These are phyloP conservation scores for Drosophila nebulosa DNA, from an alignment of 1,140 invertebrate genomes.

Conservation along the genomic window DNA sequence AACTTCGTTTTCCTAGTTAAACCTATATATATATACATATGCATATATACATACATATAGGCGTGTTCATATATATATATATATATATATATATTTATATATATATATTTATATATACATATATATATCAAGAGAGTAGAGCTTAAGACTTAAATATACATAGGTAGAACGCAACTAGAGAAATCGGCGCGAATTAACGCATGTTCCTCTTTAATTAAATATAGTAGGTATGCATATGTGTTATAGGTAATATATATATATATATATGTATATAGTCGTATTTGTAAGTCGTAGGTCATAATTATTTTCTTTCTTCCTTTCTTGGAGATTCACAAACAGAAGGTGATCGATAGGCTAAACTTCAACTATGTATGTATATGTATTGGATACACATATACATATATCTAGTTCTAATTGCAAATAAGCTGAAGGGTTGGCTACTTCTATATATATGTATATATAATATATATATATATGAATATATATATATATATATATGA, in stretches of 20 bases:
- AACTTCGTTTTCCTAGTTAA: constrained; percentile 23
- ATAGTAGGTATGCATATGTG: constrained; percentile 5
- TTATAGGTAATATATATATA: not conserved
- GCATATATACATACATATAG: not conserved
- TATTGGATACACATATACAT: constrained; percentile 32
- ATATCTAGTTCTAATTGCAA: constrained; percentile 12
- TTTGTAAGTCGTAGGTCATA: constrained; percentile 18
- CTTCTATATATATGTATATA: constrained; percentile 12
- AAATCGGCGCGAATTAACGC: constrained; percentile 12
- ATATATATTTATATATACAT: not conserved
- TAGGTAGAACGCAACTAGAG: constrained; percentile 38
- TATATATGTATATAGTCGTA: not conserved
- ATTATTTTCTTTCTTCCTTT: not conserved
- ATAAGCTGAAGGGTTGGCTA: not conserved
- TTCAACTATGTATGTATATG: constrained; percentile 17
- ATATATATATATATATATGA: constrained; percentile 8
- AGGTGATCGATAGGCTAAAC: constrained; percentile 6
- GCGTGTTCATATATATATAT: not conserved
- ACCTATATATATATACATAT: constrained; percentile 1
- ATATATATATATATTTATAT: constrained; percentile 6
- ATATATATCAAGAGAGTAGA: constrained; percentile 1
- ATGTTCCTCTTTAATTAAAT: constrained; percentile 4
- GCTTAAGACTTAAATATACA: constrained; percentile 36
- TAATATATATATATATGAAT: no score
- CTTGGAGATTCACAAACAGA: constrained; percentile 14